A percentile compares a stretch with the other conserved stretches of the same genome.
Conservation (phyloP, 2,797 vertebrate genomes). For the Potorous gilbertii region DNA sequence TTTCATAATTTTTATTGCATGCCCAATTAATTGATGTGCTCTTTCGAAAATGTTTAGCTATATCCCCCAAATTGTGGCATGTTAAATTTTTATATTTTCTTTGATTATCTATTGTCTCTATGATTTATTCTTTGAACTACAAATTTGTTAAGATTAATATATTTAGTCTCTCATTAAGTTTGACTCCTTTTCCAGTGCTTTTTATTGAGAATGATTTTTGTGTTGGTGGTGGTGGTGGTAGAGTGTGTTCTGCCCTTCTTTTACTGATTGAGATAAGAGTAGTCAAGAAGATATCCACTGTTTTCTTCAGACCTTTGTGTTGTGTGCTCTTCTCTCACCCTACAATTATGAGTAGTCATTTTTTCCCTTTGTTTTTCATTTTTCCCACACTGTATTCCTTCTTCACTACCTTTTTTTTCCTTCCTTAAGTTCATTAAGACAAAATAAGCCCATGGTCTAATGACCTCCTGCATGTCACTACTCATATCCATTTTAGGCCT, state of each 20-base stretch:
- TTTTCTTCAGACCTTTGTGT: background rate
- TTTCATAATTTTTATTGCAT: background rate
- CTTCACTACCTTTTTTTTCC: background rate
- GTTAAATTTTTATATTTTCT: background rate
- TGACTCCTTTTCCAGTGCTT: background rate
- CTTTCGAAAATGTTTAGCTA: background rate
- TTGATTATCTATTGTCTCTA: background rate
- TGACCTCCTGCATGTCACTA: background rate
- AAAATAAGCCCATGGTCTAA: background rate
- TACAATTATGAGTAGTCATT: background rate
- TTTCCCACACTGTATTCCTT: background rate
- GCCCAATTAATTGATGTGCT: background rate
- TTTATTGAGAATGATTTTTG: background rate
- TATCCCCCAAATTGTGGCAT: background rate
- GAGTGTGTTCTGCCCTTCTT: background rate
- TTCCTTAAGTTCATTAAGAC: background rate
- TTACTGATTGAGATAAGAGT: background rate
- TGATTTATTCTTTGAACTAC: background rate
- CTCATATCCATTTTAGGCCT: background rate
- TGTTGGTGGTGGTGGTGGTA: background rate
- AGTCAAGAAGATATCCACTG: background rate
- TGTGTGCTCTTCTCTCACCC: background rate
- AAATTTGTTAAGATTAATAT: background rate
- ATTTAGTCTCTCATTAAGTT: background rate
- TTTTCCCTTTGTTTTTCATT: background rate